Conservation (phyloP, 2,888 invertebrate genomes). For the Anthophora plumipes region DNA sequence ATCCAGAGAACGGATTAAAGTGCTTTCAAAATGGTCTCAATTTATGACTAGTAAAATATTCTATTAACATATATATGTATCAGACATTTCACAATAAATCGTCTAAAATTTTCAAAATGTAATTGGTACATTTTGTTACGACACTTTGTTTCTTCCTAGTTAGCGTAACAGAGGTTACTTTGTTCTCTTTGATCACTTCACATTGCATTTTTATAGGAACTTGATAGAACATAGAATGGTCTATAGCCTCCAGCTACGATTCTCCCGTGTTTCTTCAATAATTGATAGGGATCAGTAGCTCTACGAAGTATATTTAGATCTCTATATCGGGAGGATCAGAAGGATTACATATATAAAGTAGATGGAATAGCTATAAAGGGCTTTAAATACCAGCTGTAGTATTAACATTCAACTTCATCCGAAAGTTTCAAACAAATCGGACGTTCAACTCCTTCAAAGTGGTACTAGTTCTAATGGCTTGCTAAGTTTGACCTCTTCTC, state of each 20-base stretch:
- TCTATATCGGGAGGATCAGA: not conserved
- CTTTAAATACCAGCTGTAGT: not conserved
- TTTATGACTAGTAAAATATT: no score
- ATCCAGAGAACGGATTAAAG: no score
- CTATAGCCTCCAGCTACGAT: not conserved
- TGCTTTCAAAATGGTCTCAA: no score
- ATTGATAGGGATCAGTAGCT: not conserved
- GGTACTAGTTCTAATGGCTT: not conserved
- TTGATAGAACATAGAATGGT: not conserved
- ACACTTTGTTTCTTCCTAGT: not conserved
- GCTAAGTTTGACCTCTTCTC: not conserved
- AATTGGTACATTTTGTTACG: not conserved
- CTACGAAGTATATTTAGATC: not conserved
- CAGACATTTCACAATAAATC: no score
- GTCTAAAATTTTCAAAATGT: no score
- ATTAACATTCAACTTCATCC: not conserved
- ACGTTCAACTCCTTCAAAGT: not conserved
- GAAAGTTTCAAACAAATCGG: not conserved
- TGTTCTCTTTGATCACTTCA: not conserved
- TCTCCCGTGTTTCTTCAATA: not conserved
- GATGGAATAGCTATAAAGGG: not conserved
- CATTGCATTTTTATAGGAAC: no score
- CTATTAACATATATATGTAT: no score
- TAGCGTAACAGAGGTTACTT: not conserved
- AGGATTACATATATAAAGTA: not conserved